A percentile compares a stretch with the other conserved stretches of the same genome.
phyloP scores from a whole-genome alignment of 92 coral and sea anemone genomes.

The Phenganax subtilis region DNA sequence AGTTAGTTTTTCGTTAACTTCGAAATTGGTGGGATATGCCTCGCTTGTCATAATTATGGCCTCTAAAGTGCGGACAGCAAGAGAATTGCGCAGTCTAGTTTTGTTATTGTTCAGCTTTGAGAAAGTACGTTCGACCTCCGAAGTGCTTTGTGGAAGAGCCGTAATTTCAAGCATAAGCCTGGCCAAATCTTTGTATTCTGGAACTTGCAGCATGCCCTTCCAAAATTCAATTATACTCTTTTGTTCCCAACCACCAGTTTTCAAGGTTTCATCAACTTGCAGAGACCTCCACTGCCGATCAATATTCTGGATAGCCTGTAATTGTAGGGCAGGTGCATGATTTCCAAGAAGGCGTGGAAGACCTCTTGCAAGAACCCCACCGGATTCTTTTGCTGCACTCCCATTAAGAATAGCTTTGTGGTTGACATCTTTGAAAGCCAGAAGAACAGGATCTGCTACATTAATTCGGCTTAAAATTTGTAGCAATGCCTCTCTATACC shows the following conservation, averaged over 20 bases:
- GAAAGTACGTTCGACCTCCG: constrained; percentile 20
- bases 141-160: constrained; percentile 21
- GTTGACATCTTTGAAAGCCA: constrained; percentile 9
- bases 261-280: constrained; percentile 1
- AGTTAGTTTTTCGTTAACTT: constrained; percentile 1
- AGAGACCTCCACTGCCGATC: constrained; percentile 16
- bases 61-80: constrained; percentile 9
- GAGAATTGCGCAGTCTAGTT: constrained; percentile 14
- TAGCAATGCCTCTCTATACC: constrained; percentile 27
- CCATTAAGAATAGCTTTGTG: not conserved
- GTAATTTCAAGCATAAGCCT: constrained; percentile 27
- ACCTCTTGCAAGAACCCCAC: not conserved
- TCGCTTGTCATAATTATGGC: constrained; percentile 12
- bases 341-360: constrained; percentile 12
- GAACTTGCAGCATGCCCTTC: constrained; percentile 4
- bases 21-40: constrained; percentile 25
- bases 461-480: not conserved
- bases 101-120: constrained; percentile 19
- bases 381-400: not conserved
- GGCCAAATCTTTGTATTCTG: constrained; percentile 15
- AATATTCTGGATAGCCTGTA: not conserved
- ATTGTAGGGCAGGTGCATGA: not conserved
- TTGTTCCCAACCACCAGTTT: constrained; percentile 15
- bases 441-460: not conserved
- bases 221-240: constrained; percentile 16